A percentile compares a stretch with the other conserved stretches of the same genome.
These are phyloP conservation scores for Mus caroli DNA, from an alignment of 2,797 vertebrate genomes.

Conservation along the genomic window DNA sequence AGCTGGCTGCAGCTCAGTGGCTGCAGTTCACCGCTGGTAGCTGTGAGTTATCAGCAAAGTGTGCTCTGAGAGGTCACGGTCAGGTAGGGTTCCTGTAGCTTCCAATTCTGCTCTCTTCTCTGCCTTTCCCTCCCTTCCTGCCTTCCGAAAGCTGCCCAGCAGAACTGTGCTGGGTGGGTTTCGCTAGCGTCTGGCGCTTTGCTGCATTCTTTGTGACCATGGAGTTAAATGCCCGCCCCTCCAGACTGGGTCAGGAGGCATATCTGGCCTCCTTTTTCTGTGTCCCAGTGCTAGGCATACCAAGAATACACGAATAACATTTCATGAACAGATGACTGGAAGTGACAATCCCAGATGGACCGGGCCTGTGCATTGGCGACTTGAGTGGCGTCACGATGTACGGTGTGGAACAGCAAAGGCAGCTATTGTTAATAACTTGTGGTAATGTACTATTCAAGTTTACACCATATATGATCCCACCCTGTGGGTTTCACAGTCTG, in stretches of 20 bases:
- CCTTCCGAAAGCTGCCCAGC: not conserved
- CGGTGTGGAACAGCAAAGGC: not conserved
- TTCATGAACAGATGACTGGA: not conserved
- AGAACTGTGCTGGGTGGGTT: not conserved
- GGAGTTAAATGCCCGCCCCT: not conserved
- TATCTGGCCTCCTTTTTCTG: not conserved
- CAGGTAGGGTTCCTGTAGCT: not conserved
- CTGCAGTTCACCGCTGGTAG: not conserved
- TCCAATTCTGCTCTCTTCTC: not conserved
- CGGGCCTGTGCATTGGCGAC: not conserved
- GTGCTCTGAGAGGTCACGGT: not conserved
- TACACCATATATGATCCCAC: no score
- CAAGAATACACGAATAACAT: not conserved
- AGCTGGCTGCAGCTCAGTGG: not conserved
- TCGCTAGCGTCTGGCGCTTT: not conserved
- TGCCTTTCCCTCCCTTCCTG: not conserved
- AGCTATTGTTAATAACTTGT: not conserved
- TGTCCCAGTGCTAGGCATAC: not conserved
- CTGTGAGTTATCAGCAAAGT: not conserved
- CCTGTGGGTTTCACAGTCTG: not conserved
- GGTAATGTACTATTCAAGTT: not conserved
- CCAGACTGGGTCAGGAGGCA: not conserved
- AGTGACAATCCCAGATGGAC: not conserved
- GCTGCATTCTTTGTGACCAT: not conserved
- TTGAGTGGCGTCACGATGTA: not conserved